Conservation (phyloP, 2,797 vertebrate genomes). For the Pseudochirops cupreus region DNA sequence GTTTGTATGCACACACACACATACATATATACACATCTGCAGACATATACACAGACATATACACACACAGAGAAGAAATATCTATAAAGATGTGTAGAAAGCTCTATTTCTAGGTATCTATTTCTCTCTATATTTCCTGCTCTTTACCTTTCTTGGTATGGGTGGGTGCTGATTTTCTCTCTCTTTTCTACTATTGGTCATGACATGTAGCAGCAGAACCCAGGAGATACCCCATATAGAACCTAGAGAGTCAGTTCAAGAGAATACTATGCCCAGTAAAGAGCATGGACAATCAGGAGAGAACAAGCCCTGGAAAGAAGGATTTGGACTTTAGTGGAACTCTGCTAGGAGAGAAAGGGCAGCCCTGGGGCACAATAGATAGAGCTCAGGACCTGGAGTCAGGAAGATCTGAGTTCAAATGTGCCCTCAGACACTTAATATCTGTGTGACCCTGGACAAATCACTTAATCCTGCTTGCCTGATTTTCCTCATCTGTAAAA, state of each 20-base stretch:
- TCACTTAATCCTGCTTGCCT: too few species aligned
- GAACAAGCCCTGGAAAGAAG: neutral
- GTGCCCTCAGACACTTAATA: neutral
- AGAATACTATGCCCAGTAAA: neutral
- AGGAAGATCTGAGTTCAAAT: too few species aligned
- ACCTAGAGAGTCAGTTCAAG: neutral
- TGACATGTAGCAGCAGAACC: neutral
- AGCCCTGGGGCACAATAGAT: too few species aligned
- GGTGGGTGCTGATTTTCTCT: neutral
- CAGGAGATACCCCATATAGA: neutral
- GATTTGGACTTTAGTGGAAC: neutral
- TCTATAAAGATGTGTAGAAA: neutral
- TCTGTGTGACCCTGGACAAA: neutral
- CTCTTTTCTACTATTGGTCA: neutral
- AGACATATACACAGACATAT: neutral
- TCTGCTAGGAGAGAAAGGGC: neutral
- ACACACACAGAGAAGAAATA: neutral
- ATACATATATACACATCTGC: neutral
- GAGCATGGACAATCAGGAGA: neutral
- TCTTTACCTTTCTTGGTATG: neutral
- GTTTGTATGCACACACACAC: neutral
- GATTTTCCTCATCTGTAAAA: too few species aligned
- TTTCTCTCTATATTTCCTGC: neutral
- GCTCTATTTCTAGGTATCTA: neutral
- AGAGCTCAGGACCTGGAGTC: too few species aligned